These are phyloP conservation scores for Brachystomella parvula DNA, from an alignment of 1,140 invertebrate species.

Conservation along the genomic window DNA sequence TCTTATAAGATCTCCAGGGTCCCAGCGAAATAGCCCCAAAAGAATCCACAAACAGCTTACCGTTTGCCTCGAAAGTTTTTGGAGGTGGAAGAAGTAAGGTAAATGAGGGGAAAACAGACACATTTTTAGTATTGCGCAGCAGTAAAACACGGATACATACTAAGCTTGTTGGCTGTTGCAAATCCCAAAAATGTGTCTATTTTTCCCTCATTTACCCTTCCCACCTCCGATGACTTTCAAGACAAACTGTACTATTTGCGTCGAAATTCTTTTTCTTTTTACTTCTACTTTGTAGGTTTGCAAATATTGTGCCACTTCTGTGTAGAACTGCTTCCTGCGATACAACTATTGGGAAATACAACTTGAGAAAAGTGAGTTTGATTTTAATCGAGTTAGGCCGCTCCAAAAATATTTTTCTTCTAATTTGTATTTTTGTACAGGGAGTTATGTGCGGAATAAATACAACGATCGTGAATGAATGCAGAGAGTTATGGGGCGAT, in stretches of 20 bases:
- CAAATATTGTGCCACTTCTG: not conserved
- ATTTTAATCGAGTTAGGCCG: not conserved
- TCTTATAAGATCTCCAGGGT: too few species aligned
- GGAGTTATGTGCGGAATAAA: not conserved
- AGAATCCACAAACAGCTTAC: too few species aligned
- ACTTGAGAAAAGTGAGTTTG: not conserved
- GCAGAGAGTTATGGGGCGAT: conserved; percentile 43
- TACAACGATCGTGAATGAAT: conserved; percentile 40
- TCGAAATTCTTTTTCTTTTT: too few species aligned
- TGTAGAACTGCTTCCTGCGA: not conserved
- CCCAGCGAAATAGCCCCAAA: too few species aligned
- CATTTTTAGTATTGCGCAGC: too few species aligned
- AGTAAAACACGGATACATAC: too few species aligned
- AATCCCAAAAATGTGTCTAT: too few species aligned
- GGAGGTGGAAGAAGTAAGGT: too few species aligned
- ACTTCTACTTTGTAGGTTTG: not conserved
- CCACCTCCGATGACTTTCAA: not conserved
- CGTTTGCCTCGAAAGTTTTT: too few species aligned
- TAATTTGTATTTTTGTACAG: not conserved
- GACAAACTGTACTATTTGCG: not conserved
- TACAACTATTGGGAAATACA: not conserved
- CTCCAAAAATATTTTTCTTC: not conserved
- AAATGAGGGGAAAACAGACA: too few species aligned
- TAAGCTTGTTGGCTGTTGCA: too few species aligned
- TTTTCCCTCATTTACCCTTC: too few species aligned